A percentile compares a stretch with the other conserved stretches of the same genome.
Conservation (phyloP, 2,113 vertebrate species). For the Leptobrachium leishanense region DNA sequence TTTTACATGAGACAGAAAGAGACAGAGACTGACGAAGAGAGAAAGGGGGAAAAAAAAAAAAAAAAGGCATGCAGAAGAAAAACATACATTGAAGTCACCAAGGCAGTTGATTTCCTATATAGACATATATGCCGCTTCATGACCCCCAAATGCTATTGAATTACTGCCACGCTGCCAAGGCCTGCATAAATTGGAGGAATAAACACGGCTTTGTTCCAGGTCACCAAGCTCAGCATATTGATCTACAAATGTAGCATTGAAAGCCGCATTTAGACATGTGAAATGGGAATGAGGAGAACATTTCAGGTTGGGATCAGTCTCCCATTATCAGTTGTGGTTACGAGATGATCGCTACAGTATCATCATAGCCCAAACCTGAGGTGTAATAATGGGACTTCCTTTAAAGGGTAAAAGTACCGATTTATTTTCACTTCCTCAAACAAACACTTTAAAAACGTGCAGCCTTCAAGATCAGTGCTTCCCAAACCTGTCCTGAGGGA, state of each 20-base stretch:
- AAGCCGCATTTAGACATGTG: not conserved
- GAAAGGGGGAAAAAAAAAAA: not conserved
- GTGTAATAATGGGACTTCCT: no score
- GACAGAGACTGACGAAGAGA: not conserved
- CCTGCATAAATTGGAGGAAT: not conserved
- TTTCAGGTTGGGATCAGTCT: not conserved
- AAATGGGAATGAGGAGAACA: not conserved
- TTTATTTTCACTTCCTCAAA: no score
- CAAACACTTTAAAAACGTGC: no score
- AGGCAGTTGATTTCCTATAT: no score
- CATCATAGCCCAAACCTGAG: no score
- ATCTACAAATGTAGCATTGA: not conserved
- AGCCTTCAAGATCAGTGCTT: no score
- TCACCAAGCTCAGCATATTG: not conserved
- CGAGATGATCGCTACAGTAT: no score
- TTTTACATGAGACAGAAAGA: not conserved
- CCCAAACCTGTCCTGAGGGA: no score
- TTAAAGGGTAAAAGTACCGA: no score
- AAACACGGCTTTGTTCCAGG: not conserved
- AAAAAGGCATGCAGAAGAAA: not conserved
- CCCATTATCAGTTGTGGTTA: not conserved
- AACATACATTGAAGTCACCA: not conserved
- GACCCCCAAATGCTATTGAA: not conserved
- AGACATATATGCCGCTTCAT: no score
- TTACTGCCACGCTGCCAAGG: not conserved